A percentile compares a stretch with the other conserved stretches of the same genome.
phyloP scores from a whole-genome alignment of 2,797 vertebrate species.

The Harpagifer antarcticus region DNA sequence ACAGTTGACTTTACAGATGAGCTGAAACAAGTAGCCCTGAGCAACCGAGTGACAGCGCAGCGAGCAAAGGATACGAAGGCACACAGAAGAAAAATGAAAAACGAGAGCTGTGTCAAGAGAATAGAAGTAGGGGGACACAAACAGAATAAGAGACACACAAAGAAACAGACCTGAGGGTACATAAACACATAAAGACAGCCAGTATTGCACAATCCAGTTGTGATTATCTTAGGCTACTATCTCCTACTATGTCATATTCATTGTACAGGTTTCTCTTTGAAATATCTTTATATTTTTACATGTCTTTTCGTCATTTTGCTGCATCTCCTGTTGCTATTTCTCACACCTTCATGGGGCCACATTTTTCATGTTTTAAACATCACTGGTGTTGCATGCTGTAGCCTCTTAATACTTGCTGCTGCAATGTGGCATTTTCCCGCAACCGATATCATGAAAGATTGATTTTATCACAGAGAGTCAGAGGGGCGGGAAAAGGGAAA shows the following conservation, averaged over 20 bases:
- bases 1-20: slow-evolving; percentile 59
- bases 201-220: slow-evolving; percentile 20
- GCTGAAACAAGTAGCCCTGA: slow-evolving; percentile 61
- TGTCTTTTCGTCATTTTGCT: slow-evolving; percentile 15
- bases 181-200: slow-evolving; percentile 38
- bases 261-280: background rate
- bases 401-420: slow-evolving; percentile 1
- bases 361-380: slow-evolving; percentile 8
- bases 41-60: slow-evolving; percentile 53
- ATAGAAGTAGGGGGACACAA: slow-evolving; percentile 43
- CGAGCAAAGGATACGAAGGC: slow-evolving; percentile 44
- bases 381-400: background rate
- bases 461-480: slow-evolving; percentile 30
- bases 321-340: background rate
- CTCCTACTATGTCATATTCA: background rate
- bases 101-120: slow-evolving; percentile 47
- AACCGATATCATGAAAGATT: slow-evolving; percentile 39
- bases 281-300: background rate
- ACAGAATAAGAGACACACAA: slow-evolving; percentile 55
- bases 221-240: slow-evolving; percentile 8
- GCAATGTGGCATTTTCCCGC: slow-evolving; percentile 3
- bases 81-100: slow-evolving; percentile 22
- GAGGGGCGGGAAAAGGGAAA: slow-evolving; percentile 13
- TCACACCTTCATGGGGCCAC: background rate
- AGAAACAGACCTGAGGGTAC: slow-evolving; percentile 50